A percentile compares a stretch with the other conserved stretches of the same genome.
Conservation (phyloP, 2,888 invertebrate species). For the Phortica magna region DNA sequence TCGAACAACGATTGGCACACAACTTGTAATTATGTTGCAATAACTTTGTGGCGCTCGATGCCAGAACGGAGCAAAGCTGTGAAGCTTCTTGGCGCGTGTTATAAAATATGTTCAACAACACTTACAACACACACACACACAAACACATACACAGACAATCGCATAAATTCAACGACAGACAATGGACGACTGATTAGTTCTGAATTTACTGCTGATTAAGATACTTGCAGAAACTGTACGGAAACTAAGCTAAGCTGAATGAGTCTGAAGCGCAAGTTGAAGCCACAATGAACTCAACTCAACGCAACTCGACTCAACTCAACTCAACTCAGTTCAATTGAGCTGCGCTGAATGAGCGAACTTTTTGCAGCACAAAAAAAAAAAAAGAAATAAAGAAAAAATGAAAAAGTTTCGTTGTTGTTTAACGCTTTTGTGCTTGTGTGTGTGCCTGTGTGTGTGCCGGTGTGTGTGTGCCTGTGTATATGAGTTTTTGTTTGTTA, state of each 20-base stretch:
- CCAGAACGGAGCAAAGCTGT: background rate
- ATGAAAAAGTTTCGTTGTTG: constrained; percentile 43
- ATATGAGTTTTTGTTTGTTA: constrained; percentile 27
- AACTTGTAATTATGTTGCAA: constrained; percentile 69
- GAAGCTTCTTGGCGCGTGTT: background rate
- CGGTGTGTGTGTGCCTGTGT: background rate
- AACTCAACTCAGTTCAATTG: background rate
- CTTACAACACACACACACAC: background rate
- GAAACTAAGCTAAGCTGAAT: background rate
- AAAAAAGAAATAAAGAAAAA: constrained; percentile 4
- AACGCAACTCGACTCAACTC: background rate
- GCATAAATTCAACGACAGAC: constrained; percentile 45
- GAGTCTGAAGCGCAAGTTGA: constrained; percentile 44
- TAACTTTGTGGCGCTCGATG: constrained; percentile 47
- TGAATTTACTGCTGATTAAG: constrained; percentile 74
- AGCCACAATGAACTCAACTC: background rate
- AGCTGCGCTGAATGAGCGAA: background rate
- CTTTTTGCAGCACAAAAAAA: background rate
- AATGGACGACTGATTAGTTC: constrained; percentile 71
- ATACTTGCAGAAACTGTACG: constrained; percentile 46
- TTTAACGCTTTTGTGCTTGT: constrained; percentile 45
- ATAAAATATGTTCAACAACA: constrained; percentile 3
- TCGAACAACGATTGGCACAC: constrained; percentile 44
- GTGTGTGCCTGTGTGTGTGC: constrained; percentile 25
- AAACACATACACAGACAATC: background rate